These are phyloP conservation scores for Diabrotica balteata DNA, from an alignment of 2,888 invertebrate species.

Conservation along the genomic window DNA sequence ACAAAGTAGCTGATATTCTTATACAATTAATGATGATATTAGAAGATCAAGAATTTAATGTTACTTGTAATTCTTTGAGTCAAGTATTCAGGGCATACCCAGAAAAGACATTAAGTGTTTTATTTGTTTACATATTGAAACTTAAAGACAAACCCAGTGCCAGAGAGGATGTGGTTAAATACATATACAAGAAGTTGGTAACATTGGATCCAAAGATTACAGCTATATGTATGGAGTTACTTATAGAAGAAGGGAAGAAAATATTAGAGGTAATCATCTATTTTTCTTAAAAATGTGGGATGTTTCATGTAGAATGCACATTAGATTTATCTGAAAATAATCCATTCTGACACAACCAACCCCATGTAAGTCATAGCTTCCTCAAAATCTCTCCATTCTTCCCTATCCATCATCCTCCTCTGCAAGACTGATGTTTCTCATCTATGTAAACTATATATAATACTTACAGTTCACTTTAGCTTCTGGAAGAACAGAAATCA, in stretches of 20 bases:
- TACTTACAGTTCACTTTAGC: too few species aligned
- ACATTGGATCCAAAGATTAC: conserved; percentile 78
- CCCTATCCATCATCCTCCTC: too few species aligned
- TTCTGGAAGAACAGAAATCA: too few species aligned
- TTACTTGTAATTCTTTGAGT: conserved; percentile 83
- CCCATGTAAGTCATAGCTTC: too few species aligned
- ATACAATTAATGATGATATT: conserved; percentile 85
- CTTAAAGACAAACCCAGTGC: conserved; percentile 70
- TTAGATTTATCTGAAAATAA: too few species aligned
- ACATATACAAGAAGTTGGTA: conserved; percentile 71
- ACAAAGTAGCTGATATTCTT: conserved; percentile 89
- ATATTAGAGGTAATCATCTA: conserved; percentile 69
- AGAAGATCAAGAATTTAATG: conserved; percentile 85
- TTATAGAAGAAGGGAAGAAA: conserved; percentile 81
- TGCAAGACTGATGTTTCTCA: too few species aligned
- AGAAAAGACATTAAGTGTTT: conserved; percentile 66
- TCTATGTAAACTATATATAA: too few species aligned
- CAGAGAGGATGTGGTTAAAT: conserved; percentile 87
- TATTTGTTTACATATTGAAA: conserved; percentile 67
- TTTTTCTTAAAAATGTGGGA: too few species aligned
- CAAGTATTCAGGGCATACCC: conserved; percentile 79
- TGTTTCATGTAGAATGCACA: too few species aligned
- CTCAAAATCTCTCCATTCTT: too few species aligned
- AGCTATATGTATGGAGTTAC: conserved; percentile 80
- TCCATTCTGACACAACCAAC: too few species aligned